These are phyloP conservation scores for Gambelia wislizenii DNA, from an alignment of 2,797 vertebrate species.

Conservation along the genomic window DNA sequence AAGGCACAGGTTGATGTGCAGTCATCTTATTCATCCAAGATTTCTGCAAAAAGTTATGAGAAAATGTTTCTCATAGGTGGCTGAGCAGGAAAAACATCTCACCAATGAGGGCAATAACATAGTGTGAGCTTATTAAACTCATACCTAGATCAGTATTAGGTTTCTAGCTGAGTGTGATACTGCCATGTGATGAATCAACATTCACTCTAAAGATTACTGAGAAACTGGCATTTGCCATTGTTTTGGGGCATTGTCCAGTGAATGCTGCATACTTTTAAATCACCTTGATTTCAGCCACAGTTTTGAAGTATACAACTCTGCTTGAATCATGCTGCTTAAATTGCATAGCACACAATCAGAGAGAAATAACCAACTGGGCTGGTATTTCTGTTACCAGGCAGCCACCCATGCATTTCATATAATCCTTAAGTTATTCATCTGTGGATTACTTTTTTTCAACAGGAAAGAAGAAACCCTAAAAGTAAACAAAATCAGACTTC, in stretches of 20 bases:
- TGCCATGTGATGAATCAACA: no score
- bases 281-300: background rate
- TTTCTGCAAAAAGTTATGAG: background rate
- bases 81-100: background rate
- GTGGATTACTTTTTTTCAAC: rapidly evolving
- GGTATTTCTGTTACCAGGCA: background rate
- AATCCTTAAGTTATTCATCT: rapidly evolving
- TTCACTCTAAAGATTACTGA: background rate
- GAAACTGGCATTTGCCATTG: background rate
- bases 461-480: no score
- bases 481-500: no score
- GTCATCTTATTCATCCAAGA: background rate
- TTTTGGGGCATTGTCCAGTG: background rate
- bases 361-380: background rate
- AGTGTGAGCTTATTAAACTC: background rate
- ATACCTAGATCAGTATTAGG: background rate
- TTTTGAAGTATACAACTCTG: background rate
- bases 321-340: background rate
- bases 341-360: background rate
- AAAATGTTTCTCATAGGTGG: background rate
- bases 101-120: background rate
- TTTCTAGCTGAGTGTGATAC: background rate
- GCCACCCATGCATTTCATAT: rapidly evolving
- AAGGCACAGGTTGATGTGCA: background rate
- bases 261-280: background rate